Base-by-base conservation (phyloP, 64 coral and sea anemone species). In the Montipora capricornis region DNA sequence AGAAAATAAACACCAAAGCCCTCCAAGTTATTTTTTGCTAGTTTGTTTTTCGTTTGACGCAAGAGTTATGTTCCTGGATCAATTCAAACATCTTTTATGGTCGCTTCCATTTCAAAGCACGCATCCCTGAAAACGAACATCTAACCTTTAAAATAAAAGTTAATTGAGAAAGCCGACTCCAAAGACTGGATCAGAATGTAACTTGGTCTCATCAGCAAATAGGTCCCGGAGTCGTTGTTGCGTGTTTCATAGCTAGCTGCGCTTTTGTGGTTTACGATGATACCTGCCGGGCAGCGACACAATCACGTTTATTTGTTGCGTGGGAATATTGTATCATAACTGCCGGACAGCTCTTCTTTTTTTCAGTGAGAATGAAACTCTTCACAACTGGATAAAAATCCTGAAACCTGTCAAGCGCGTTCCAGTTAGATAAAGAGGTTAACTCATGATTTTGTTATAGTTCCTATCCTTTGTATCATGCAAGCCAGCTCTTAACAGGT, bases 231-330 rank as follows among this genome's bases (percentile, higher is more conserved):
- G 19, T 71, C 68, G 19, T 71, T 71, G 19, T 71, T 71, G 68
- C 68, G 68, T 71, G 68, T 20, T 71, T 71, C 68, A 71, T 71
- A 71, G 68, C 68, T 71, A 24, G 68, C 68, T 71, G 68, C 68
- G 68, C 68, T 71, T 71, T 71, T 71, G 68, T 71, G 68, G 68
- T 24, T 71, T 24, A 15, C 68, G 5, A 20, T 15, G 68, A 71
- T 71, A 5, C 68, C 68, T 24, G 14, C 68, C 20, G 68, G 68
- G 68, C 68, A 71, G 20, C 68, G 3, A 71, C 20, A 71, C 8
- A 71, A 71, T 71, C 68, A 71, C 17, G 68, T 71, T 71, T 20
- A 20, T 26, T 71, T 6, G 5, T 22, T 5, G 19, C 68, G 68
- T 71, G 68, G 19, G 68, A 71, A 71, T 24, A 20, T 20, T 11